Evolutionary conservation across 1,140 invertebrate genomes (phyloP).

Genomic region (Tribolium castaneum): DNA sequence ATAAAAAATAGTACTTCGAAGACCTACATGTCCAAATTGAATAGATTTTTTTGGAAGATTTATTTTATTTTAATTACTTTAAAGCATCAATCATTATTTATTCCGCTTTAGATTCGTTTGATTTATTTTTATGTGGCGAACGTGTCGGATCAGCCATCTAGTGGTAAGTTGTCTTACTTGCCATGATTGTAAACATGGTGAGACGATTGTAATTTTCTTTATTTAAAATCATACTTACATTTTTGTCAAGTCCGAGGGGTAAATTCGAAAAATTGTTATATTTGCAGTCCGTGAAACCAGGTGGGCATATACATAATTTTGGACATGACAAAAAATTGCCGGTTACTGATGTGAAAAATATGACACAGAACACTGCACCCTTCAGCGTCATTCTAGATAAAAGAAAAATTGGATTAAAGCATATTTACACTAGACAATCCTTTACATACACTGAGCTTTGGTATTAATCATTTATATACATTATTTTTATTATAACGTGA

Average conservation of each 20-base stretch:
- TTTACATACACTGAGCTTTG: neutral
- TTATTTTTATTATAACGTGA: constrained; percentile 16
- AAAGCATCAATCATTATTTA: too few species aligned
- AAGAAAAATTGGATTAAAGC: constrained; percentile 1
- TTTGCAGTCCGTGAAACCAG: constrained; percentile 43
- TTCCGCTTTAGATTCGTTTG: neutral
- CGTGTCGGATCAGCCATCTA: constrained; percentile 28
- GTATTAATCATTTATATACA: constrained; percentile 4
- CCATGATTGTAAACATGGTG: constrained; percentile 3
- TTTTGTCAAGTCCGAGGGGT: constrained; percentile 43
- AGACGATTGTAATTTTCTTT: neutral
- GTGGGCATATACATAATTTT: constrained; percentile 44
- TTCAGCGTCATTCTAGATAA: constrained; percentile 1
- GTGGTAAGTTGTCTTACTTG: neutral
- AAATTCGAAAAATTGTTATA: constrained; percentile 38
- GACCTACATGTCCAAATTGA: too few species aligned
- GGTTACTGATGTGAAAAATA: neutral
- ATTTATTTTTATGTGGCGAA: neutral
- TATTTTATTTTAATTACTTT: too few species aligned
- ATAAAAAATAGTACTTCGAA: too few species aligned
- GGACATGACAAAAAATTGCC: constrained; percentile 41
- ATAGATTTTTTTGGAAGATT: too few species aligned
- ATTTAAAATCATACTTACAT: constrained; percentile 43
- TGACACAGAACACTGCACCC: constrained; percentile 31
- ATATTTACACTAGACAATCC: neutral